phyloP scores from a whole-genome alignment of 2,797 vertebrate genomes.

The Thripadectes ignobilis region DNA sequence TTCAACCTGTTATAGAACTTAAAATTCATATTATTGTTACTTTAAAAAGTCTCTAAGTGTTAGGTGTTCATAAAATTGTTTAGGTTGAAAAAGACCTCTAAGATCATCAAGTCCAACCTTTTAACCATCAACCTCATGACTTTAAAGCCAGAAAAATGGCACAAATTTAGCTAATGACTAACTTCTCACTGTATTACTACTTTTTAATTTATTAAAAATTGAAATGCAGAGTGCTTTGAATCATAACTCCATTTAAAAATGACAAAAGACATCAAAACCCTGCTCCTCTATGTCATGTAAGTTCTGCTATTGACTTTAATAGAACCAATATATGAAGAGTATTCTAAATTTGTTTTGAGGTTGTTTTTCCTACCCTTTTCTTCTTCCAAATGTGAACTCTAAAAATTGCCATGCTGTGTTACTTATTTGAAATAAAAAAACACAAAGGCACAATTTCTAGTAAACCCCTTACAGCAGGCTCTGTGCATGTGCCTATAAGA shows the following conservation, averaged over 20 bases:
- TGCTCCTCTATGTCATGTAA: neutral
- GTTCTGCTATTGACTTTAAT: neutral
- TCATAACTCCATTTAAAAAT: neutral
- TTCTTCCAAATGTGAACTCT: neutral
- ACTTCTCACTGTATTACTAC: neutral
- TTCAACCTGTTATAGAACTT: neutral
- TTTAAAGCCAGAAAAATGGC: neutral
- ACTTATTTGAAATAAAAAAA: neutral
- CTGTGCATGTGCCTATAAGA: neutral
- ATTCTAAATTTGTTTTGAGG: neutral
- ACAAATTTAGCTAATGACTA: neutral
- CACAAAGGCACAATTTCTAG: neutral
- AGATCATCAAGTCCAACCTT: fast-evolving
- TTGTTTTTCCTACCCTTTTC: neutral
- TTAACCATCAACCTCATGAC: neutral
- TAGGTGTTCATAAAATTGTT: neutral
- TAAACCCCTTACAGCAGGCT: neutral
- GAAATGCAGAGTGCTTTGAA: neutral
- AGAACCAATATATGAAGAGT: neutral
- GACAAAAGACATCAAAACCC: neutral
- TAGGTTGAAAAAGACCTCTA: neutral
- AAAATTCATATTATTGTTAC: neutral
- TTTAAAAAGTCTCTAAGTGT: neutral
- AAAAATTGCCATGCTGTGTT: neutral
- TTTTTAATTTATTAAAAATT: neutral